Percentiles rank a stretch among this genome's conserved stretches.
These are phyloP conservation scores for Ursus arctos DNA, from an alignment of 2,113 vertebrate genomes.

Conservation along the genomic window DNA sequence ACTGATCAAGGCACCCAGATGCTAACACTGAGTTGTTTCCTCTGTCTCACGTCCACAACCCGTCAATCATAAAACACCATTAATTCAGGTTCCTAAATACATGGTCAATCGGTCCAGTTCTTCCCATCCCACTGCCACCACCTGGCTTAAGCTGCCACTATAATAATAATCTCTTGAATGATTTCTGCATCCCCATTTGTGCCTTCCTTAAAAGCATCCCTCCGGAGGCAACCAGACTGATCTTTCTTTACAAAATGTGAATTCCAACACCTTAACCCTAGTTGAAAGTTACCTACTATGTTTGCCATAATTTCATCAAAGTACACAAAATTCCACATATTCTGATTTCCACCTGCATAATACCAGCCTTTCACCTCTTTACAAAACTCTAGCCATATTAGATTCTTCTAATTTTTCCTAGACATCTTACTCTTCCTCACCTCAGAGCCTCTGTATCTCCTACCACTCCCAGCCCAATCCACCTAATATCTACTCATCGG, in stretches of 20 bases:
- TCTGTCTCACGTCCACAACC: neutral
- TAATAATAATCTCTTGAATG: neutral
- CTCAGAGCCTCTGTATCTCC: neutral
- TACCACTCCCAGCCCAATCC: neutral
- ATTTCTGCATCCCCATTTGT: neutral
- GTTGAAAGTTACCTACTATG: neutral
- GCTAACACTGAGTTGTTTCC: neutral
- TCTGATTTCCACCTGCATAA: neutral
- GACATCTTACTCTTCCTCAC: neutral
- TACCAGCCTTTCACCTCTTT: neutral
- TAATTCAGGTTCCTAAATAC: slow-evolving; percentile 47
- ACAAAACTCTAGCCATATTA: neutral
- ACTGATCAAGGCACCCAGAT: neutral
- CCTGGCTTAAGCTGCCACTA: neutral
- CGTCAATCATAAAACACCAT: neutral
- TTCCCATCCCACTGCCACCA: neutral
- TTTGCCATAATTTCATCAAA: slow-evolving; percentile 16
- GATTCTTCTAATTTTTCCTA: slow-evolving; percentile 18
- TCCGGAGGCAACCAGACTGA: neutral
- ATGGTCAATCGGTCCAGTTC: neutral
- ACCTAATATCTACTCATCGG: neutral
- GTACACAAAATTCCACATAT: neutral
- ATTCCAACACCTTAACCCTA: neutral
- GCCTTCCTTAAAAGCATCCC: neutral
- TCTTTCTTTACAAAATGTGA: slow-evolving; percentile 42